These are phyloP conservation scores for Macrosoma leucophasiata DNA, from an alignment of 2,888 invertebrate species.

Conservation along the genomic window DNA sequence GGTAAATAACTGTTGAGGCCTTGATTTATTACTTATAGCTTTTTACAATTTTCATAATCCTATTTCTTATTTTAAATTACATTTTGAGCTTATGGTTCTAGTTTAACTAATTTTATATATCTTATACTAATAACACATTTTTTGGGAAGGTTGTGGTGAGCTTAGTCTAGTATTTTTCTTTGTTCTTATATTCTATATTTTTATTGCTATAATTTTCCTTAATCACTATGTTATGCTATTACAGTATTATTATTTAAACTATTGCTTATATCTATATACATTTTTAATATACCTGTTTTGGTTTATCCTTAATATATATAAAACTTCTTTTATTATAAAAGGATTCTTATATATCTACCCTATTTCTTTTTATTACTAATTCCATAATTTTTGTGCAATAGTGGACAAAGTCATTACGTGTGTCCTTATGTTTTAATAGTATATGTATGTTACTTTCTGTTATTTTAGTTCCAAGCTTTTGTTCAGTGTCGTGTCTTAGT, in stretches of 20 bases:
- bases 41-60: too few relatives aligned
- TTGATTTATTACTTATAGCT: too few relatives aligned
- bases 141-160: too few relatives aligned
- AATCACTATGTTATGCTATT: background rate
- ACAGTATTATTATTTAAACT: background rate
- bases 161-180: too few relatives aligned
- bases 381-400: constrained; percentile 2
- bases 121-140: too few relatives aligned
- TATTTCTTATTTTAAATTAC: too few relatives aligned
- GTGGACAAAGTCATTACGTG: too few relatives aligned
- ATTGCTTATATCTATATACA: background rate
- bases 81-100: too few relatives aligned
- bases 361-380: background rate
- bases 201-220: background rate
- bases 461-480: background rate
- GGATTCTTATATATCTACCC: background rate
- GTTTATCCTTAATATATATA: too few relatives aligned
- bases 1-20: too few relatives aligned
- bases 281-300: too few relatives aligned
- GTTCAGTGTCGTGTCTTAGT: background rate
- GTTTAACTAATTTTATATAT: too few relatives aligned
- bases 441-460: background rate
- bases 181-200: background rate
- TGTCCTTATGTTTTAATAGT: background rate
- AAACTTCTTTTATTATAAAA: background rate